phyloP scores from a whole-genome alignment of 2,113 vertebrate species.

The Neomonachus schauinslandi region DNA sequence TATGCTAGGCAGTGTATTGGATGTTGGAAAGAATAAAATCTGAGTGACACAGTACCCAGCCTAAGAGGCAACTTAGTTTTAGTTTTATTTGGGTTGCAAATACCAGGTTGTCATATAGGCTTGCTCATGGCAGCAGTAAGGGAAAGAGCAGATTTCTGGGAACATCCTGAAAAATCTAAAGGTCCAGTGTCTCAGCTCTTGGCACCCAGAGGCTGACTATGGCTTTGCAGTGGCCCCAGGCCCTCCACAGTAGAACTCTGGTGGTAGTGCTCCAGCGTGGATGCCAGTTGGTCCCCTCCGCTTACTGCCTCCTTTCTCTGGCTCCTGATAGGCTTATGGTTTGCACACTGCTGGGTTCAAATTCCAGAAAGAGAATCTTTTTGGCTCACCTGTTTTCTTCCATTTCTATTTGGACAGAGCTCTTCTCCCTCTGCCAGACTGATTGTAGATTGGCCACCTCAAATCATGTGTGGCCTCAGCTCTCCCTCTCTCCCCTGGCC shows the following conservation, averaged over 20 bases:
- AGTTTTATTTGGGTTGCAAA: constrained; percentile 34
- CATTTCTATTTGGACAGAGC: background rate
- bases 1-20: background rate
- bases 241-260: background rate
- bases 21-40: background rate
- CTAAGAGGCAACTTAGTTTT: background rate
- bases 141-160: background rate
- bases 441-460: background rate
- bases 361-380: background rate
- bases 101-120: background rate
- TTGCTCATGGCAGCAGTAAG: background rate
- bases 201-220: background rate
- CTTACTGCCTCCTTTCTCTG: background rate
- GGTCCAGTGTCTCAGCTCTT: background rate
- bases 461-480: background rate
- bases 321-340: background rate
- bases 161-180: background rate
- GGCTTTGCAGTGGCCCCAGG: background rate
- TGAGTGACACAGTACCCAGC: background rate
- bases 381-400: background rate
- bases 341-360: background rate
- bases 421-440: background rate
- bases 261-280: too few relatives aligned
- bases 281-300: background rate
- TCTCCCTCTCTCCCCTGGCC: background rate